Evolutionary conservation across 2,113 vertebrate species (phyloP), one percentile per base, ranked within the genome.

Genomic region (Dicrurus megarhynchus): DNA sequence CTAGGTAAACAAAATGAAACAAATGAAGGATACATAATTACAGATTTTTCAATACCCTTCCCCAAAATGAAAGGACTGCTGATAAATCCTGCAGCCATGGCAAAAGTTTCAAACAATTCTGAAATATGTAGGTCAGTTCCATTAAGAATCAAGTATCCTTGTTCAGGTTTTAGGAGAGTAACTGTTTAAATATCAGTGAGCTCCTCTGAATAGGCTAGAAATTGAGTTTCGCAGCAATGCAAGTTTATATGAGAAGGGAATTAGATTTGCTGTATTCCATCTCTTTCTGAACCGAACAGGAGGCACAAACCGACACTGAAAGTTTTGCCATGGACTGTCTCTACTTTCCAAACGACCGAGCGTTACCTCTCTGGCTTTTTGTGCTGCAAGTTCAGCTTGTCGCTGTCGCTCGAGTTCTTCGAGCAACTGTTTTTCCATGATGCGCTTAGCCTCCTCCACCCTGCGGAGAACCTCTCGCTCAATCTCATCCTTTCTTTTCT

Each of bases 281-380:
- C 97, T 98, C 98, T 97, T 97, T 98, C 97, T 98, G 97, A 97
- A 98, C 98, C 94, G 97, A 97, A 98, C 97, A 97, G 97, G 98
- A 98, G 94, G 97, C 98, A 98, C 97, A 96, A 97, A 97, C 97
- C 94, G 39, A 98, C 97, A 98, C 97, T 98, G 98, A 99, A 98
- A 98, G 98, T 98, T 99, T 98, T 99, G 98, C 99, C 98, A 99
- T 98, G 98, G 98, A 98, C 98, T 98, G 98, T 98, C 98, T 98
- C 98, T 99, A 98, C 98, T 98, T 99, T 99, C 99, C 99, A 98
- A 99, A 99, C 99, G 99, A 99, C 99, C 98, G 98, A 99, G 99
- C 99, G 99, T 99, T 99, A 99, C 99, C 99, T 99, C 99, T 99
- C 99, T 99, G 97, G 99, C 99, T 98, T 99, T 99, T 98, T 99